These are phyloP conservation scores for Drosophila auraria DNA, from an alignment of 1,140 invertebrate genomes.

Conservation along the genomic window DNA sequence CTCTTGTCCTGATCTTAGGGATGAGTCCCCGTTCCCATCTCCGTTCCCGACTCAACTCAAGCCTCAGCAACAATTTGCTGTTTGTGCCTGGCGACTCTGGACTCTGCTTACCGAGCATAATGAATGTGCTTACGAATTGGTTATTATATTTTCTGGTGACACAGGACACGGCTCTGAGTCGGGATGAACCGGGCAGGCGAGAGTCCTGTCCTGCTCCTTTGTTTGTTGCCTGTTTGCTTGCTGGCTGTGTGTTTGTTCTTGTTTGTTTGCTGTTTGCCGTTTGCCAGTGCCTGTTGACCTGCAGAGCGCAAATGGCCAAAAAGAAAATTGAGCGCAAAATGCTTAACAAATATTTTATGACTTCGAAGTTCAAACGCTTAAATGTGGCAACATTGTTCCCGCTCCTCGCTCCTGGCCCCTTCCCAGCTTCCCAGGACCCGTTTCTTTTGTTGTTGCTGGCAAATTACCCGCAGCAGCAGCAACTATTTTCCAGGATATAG, in stretches of 20 bases:
- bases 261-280: constrained; percentile 26
- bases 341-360: constrained; percentile 83
- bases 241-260: constrained; percentile 46
- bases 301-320: constrained; percentile 71
- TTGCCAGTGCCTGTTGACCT: constrained; percentile 70
- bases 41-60: too few relatives aligned
- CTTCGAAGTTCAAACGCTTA: constrained; percentile 79
- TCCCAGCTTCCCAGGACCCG: constrained; percentile 1
- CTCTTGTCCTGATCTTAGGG: background rate
- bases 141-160: constrained; percentile 60
- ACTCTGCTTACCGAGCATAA: constrained; percentile 53
- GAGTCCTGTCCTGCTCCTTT: constrained; percentile 7
- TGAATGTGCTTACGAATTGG: constrained; percentile 81
- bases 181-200: background rate
- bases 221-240: constrained; percentile 38
- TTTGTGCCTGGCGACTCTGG: constrained; percentile 7
- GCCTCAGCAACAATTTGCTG: constrained; percentile 11
- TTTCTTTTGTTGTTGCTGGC: constrained; percentile 63
- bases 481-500: constrained; percentile 49
- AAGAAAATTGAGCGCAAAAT: constrained; percentile 81
- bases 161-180: constrained; percentile 12
- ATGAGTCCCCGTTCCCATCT: too few relatives aligned
- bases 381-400: constrained; percentile 67
- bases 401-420: too few relatives aligned
- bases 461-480: constrained; percentile 71